Evolutionary conservation across 2,888 invertebrate species (phyloP).

Genomic region (Amorpha juglandis): DNA sequence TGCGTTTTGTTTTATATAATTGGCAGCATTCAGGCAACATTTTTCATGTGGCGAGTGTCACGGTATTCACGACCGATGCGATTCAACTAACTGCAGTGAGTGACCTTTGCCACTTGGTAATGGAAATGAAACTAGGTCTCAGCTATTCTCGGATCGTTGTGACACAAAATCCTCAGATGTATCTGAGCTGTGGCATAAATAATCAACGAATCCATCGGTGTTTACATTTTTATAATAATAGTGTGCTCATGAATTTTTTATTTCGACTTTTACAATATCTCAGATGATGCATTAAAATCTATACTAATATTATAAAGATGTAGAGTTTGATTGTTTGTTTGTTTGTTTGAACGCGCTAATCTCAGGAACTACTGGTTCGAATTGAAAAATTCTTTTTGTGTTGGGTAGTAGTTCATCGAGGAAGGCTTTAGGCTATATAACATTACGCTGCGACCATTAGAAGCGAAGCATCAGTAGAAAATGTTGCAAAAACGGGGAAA

Average conservation of each 20-base stretch:
- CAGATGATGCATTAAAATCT: not conserved
- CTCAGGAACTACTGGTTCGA: no score
- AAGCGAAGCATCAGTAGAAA: no score
- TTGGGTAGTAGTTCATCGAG: no score
- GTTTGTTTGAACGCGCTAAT: no score
- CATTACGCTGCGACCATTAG: no score
- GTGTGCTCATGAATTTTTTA: not conserved
- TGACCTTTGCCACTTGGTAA: conserved; percentile 54
- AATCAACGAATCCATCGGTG: conserved; percentile 22
- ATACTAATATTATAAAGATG: no score
- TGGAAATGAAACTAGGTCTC: conserved; percentile 59
- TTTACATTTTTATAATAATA: conserved; percentile 15
- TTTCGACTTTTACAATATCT: not conserved
- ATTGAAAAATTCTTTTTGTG: no score
- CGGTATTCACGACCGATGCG: conserved; percentile 37
- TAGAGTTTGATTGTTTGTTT: no score
- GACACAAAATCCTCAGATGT: conserved; percentile 48
- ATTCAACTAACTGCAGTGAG: conserved; percentile 50
- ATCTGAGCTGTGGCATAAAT: conserved; percentile 18
- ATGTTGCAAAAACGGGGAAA: no score
- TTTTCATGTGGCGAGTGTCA: conserved; percentile 56
- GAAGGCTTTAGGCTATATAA: no score
- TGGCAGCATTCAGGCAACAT: conserved; percentile 53
- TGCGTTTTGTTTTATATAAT: conserved; percentile 36
- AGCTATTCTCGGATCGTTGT: conserved; percentile 55